Conservation (phyloP, 2,888 invertebrate species). For the Ophion slaviceki region DNA sequence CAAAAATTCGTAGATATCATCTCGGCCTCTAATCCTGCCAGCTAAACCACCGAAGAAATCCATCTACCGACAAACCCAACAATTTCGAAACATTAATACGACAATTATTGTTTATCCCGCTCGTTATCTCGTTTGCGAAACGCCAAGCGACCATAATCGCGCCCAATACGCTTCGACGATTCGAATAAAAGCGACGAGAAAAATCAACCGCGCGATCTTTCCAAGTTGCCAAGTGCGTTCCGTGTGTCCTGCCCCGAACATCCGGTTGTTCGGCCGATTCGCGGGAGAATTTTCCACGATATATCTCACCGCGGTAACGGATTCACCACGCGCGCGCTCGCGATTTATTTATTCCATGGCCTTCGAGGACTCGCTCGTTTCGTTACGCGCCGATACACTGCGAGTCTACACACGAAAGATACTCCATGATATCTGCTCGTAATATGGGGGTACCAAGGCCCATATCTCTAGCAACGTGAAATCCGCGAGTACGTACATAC, state of each 20-base stretch:
- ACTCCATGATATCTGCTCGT: constrained; percentile 24
- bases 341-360: constrained; percentile 52
- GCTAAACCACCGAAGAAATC: no score
- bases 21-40: no score
- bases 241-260: constrained; percentile 31
- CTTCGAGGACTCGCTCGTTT: constrained; percentile 59
- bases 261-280: constrained; percentile 48
- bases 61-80: no score
- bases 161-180: constrained; percentile 6
- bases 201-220: constrained; percentile 25
- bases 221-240: constrained; percentile 18
- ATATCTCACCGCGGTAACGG: constrained; percentile 34
- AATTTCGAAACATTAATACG: no score
- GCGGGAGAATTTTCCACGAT: constrained; percentile 50
- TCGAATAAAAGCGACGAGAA: constrained; percentile 20
- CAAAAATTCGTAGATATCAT: no score
- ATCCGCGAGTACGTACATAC: constrained; percentile 3
- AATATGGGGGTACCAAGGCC: constrained; percentile 34
- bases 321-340: constrained; percentile 29
- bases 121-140: constrained; percentile 15
- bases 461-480: neutral
- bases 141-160: neutral
- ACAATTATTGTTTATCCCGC: no score
- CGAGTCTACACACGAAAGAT: constrained; percentile 9
- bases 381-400: constrained; percentile 62